Conservation (phyloP, 2,113 vertebrate genomes). For the Bothrops jararaca region DNA sequence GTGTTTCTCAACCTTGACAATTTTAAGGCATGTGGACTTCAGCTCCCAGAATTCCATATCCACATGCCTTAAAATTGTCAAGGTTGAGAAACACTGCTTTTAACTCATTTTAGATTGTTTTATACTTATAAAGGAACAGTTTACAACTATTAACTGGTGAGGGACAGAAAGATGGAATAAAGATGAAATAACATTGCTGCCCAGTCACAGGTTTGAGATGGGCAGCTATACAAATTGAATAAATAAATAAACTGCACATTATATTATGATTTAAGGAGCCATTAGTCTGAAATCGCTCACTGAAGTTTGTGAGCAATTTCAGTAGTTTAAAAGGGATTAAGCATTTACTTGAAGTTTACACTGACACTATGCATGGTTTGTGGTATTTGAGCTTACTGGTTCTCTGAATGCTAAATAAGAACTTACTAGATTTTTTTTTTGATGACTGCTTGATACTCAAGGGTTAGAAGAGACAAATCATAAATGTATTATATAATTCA, state of each 20-base stretch:
- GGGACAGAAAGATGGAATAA: not conserved
- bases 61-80: too few species aligned
- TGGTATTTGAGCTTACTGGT: not conserved
- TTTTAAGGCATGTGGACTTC: too few species aligned
- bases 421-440: constrained; percentile 10
- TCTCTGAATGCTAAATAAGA: constrained; percentile 1
- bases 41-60: too few species aligned
- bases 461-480: constrained; percentile 7
- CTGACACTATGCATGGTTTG: not conserved
- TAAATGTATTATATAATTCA: constrained; percentile 16
- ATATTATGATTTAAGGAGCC: not conserved
- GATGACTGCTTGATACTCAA: not conserved
- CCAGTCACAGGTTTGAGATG: not conserved
- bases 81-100: too few species aligned
- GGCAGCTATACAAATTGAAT: not conserved
- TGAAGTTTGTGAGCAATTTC: not conserved
- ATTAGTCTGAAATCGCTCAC: not conserved
- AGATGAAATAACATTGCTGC: not conserved
- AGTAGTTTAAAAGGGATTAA: not conserved
- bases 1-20: too few species aligned
- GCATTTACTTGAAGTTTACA: constrained; percentile 7
- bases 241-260: not conserved
- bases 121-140: not conserved
- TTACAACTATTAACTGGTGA: not conserved
- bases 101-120: not conserved